Percentiles rank a stretch among this genome's conserved stretches.
phyloP scores from a whole-genome alignment of 2,888 invertebrate species.

The Dolomedes plantarius region DNA sequence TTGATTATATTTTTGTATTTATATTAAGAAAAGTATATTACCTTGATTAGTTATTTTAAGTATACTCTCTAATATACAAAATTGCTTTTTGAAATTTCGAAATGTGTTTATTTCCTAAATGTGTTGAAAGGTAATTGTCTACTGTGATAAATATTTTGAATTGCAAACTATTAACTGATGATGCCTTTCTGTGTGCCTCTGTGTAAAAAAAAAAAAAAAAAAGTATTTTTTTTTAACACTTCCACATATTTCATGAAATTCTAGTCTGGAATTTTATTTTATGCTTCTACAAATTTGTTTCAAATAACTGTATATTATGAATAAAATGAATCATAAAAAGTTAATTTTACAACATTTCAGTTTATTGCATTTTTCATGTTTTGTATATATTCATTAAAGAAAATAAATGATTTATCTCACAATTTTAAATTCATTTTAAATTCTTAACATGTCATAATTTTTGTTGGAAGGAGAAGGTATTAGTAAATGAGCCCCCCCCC shows the following conservation, averaged over 20 bases:
- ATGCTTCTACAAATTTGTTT: background rate
- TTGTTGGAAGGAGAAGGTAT: no score
- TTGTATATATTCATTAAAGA: background rate
- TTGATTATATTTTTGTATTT: no score
- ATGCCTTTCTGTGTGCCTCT: constrained; percentile 26
- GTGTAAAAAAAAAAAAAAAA: background rate
- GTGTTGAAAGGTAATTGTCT: constrained; percentile 2
- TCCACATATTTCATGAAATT: background rate
- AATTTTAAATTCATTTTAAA: no score
- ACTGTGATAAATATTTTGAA: background rate
- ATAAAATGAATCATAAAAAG: background rate
- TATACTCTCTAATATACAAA: no score
- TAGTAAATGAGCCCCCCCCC: no score
- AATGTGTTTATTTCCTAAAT: no score
- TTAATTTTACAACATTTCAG: background rate
- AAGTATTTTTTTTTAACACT: background rate
- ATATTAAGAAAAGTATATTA: no score
- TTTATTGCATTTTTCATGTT: background rate
- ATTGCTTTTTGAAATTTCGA: no score
- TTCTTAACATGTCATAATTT: no score
- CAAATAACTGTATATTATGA: background rate
- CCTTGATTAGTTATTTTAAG: no score
- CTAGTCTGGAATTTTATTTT: constrained; percentile 1
- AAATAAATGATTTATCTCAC: no score
- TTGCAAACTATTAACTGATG: background rate